Percentiles rank a stretch among this genome's conserved stretches.
These are phyloP conservation scores for Nestor notabilis DNA, from an alignment of 2,113 vertebrate species.

Conservation along the genomic window DNA sequence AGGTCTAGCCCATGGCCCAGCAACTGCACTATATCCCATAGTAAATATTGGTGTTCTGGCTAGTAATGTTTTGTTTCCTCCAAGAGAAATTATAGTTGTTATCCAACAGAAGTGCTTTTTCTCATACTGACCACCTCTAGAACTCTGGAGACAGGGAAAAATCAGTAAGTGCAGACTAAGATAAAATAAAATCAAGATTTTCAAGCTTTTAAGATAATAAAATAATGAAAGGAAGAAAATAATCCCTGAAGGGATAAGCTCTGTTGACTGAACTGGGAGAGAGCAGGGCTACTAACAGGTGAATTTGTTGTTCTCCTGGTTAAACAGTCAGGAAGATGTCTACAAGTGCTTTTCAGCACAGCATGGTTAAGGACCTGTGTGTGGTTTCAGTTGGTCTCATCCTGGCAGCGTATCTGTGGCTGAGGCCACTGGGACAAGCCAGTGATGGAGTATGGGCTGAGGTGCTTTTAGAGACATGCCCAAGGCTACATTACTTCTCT, in stretches of 20 bases:
- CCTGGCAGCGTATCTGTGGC: rapidly evolving
- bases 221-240: constrained; percentile 10
- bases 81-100: background rate
- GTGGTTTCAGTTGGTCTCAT: background rate
- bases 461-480: background rate
- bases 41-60: background rate
- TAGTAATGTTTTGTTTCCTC: background rate
- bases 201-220: background rate
- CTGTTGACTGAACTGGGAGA: background rate
- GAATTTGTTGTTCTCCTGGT: background rate
- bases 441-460: rapidly evolving
- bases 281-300: background rate
- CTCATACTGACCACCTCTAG: background rate
- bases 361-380: background rate
- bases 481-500: background rate
- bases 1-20: background rate
- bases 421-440: background rate
- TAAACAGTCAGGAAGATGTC: background rate
- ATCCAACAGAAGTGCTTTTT: background rate
- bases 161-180: background rate
- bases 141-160: background rate
- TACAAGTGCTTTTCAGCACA: background rate
- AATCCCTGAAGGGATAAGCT: background rate
- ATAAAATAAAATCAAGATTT: constrained; percentile 30
- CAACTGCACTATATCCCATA: rapidly evolving